Percentiles rank a stretch among this genome's conserved stretches.
These are phyloP conservation scores for Chelonia mydas DNA, from an alignment of 2,797 vertebrate genomes.

Conservation along the genomic window DNA sequence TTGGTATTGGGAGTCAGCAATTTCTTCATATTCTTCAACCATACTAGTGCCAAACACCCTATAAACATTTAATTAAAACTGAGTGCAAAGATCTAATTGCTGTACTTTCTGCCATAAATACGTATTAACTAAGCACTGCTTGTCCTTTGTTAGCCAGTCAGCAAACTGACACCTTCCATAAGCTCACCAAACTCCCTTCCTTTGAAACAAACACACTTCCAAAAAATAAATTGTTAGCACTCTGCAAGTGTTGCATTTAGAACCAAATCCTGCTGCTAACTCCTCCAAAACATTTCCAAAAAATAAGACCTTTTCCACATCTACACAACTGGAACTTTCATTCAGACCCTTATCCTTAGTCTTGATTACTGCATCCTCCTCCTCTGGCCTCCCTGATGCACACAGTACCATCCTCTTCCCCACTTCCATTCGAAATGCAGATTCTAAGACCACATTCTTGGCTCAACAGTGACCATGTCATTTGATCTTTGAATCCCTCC, in stretches of 20 bases:
- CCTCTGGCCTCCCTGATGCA: neutral
- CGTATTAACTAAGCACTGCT: neutral
- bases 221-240: accelerated
- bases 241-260: neutral
- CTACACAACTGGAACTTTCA: neutral
- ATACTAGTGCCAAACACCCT: slow-evolving; percentile 99
- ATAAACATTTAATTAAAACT: slow-evolving; percentile 27
- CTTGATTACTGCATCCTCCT: neutral
- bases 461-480: neutral
- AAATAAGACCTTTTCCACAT: neutral
- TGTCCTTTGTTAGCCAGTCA: neutral
- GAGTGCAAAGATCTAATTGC: neutral
- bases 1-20: slow-evolving; percentile 95
- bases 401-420: neutral
- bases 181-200: neutral
- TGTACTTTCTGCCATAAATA: neutral
- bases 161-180: neutral
- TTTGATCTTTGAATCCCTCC: neutral
- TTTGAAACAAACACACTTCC: neutral
- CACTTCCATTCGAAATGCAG: neutral
- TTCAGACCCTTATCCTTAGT: neutral
- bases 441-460: neutral
- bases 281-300: neutral
- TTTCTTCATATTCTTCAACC: slow-evolving; percentile 99
- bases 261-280: neutral